phyloP scores from a whole-genome alignment of 1,140 invertebrate genomes.

The Drosophila pectinifera region DNA sequence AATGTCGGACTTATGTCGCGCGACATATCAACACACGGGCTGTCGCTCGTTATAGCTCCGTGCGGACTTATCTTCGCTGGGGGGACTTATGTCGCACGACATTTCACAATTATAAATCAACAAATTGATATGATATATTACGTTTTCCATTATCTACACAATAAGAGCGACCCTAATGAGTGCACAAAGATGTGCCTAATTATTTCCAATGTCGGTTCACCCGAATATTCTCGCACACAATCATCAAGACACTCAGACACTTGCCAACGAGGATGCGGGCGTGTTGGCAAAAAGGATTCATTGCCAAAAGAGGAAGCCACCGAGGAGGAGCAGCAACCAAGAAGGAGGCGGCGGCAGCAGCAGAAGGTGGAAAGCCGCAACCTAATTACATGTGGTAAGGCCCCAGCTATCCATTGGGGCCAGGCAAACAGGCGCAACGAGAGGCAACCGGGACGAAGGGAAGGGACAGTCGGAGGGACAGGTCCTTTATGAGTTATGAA shows the following conservation, averaged over 20 bases:
- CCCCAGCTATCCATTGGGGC: constrained; percentile 58
- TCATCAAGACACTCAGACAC: constrained; percentile 38
- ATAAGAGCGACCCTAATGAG: background rate
- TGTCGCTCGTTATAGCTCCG: too few relatives aligned
- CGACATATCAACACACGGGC: too few relatives aligned
- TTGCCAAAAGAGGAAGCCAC: constrained; percentile 63
- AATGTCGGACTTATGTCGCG: too few relatives aligned
- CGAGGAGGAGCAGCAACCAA: constrained; percentile 21
- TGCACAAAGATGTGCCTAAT: constrained; percentile 9
- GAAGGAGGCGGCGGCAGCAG: constrained; percentile 12
- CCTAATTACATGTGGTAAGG: constrained; percentile 78
- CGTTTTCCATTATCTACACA: background rate
- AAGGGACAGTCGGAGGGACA: constrained; percentile 48
- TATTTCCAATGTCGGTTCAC: constrained; percentile 20
- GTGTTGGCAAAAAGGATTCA: constrained; percentile 66
- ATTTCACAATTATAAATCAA: too few relatives aligned
- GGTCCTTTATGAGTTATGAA: constrained; percentile 69
- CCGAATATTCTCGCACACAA: constrained; percentile 59
- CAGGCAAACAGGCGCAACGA: constrained; percentile 57
- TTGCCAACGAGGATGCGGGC: constrained; percentile 70
- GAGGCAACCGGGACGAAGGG: constrained; percentile 8
- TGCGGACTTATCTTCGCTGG: too few relatives aligned
- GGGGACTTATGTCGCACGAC: too few relatives aligned
- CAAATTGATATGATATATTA: background rate
- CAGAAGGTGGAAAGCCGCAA: constrained; percentile 74